Percentiles rank a stretch among this genome's conserved stretches.
Evolutionary conservation across 2,888 invertebrate species (phyloP).

Genomic region (Nymphalis polychloros): DNA sequence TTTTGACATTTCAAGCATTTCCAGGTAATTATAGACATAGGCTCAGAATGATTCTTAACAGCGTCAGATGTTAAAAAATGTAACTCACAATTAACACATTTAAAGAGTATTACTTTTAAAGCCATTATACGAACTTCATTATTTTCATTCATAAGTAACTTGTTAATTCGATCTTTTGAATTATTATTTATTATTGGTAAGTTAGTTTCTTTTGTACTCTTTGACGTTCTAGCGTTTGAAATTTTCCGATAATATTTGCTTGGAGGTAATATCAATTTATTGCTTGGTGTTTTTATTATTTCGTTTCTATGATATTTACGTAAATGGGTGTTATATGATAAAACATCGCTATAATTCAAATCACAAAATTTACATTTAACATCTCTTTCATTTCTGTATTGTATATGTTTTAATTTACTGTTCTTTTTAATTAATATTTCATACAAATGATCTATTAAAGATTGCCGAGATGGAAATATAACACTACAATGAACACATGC

Average conservation of each 20-base stretch:
- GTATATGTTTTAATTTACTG: background rate
- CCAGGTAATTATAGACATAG: constrained; percentile 55
- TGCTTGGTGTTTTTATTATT: constrained; percentile 9
- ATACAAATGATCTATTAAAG: constrained; percentile 66
- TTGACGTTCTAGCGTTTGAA: background rate
- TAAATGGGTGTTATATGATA: constrained; percentile 46
- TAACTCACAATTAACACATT: constrained; percentile 62
- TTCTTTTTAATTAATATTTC: constrained; percentile 49
- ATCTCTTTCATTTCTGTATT: background rate
- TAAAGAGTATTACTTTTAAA: constrained; percentile 53
- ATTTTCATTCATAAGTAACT: background rate
- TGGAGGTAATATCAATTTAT: background rate
- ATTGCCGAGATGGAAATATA: constrained; percentile 51
- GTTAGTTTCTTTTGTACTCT: background rate
- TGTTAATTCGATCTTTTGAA: constrained; percentile 9
- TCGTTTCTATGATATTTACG: constrained; percentile 36
- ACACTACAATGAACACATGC: constrained; percentile 61
- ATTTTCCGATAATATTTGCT: background rate
- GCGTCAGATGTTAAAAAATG: constrained; percentile 56
- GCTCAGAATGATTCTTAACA: constrained; percentile 55
- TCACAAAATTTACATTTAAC: constrained; percentile 51
- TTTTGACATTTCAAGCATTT: constrained; percentile 56
- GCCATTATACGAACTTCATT: constrained; percentile 14
- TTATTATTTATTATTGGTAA: background rate
- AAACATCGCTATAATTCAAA: constrained; percentile 36